Evolutionary conservation across 1,140 invertebrate genomes (phyloP).

Genomic region (Sinonovacula constricta): DNA sequence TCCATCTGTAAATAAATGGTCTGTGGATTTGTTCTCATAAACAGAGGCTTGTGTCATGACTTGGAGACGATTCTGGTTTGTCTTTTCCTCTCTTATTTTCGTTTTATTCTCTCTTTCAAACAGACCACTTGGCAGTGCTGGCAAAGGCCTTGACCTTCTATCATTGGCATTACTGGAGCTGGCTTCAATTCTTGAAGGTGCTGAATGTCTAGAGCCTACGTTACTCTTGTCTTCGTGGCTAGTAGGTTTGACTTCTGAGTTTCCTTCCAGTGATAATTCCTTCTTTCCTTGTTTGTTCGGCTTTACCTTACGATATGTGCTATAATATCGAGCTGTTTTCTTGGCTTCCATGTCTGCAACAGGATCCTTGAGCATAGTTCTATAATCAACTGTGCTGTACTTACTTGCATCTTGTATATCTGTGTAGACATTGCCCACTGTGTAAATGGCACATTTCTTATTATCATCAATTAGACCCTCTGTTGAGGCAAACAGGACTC

Average conservation of each 20-base stretch:
- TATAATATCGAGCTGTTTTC: too few relatives aligned
- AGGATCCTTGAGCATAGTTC: too few relatives aligned
- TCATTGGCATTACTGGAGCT: too few relatives aligned
- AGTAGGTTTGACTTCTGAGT: neutral
- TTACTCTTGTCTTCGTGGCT: too few relatives aligned
- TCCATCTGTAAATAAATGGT: too few relatives aligned
- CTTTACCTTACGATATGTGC: too few relatives aligned
- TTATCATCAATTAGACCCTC: neutral
- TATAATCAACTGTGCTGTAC: too few relatives aligned
- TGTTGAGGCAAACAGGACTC: neutral
- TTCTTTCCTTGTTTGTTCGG: too few relatives aligned
- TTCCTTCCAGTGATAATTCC: neutral
- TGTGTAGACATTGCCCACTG: slow-evolving; percentile 33
- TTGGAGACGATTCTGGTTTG: too few relatives aligned
- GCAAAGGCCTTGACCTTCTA: slow-evolving; percentile 28
- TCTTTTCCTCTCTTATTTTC: slow-evolving; percentile 21
- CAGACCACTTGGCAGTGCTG: slow-evolving; percentile 12
- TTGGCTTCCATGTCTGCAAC: too few relatives aligned
- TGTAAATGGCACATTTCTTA: neutral
- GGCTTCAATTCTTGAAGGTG: slow-evolving; percentile 29
- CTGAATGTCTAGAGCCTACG: slow-evolving; percentile 26
- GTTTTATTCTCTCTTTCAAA: neutral
- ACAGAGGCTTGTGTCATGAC: too few relatives aligned
- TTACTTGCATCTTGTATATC: slow-evolving; percentile 25
- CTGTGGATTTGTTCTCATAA: too few relatives aligned